Evolutionary conservation across 2,113 vertebrate species (phyloP), one percentile per base, ranked within the genome.

Genomic region (Tenrec ecaudatus): DNA sequence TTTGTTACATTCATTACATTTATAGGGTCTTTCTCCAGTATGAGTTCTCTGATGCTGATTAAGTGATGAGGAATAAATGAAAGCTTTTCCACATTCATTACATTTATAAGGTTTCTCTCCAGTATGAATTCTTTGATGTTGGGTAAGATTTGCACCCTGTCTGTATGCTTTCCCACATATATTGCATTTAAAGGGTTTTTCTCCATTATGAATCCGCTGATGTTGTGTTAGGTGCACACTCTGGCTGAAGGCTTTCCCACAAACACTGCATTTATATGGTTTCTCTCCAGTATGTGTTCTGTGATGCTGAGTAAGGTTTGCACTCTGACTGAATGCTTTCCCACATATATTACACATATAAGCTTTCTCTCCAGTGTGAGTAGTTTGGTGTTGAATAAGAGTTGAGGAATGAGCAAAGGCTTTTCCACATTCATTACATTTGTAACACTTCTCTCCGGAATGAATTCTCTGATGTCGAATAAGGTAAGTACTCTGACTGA

Each of bases 21-120:
- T 96, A 89, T 97, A 97, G 53, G 97, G 97, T 90, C 97, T 97
- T 91, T 97, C 97, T 58, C 97, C 97, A 64, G 97, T 97, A 88
- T 98, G 97, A 71, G 96, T 97, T 92, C 97, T 97, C 86, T 96
- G 96, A 69, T 98, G 97, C 3, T 97, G 96, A 73, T 97, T 97
- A 36, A 98, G 97, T 36, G 97, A 97, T 6, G 97, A 97, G 2
- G 96, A 97, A 38, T 97, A 97, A 86, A 97, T 97, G 69, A 98
- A 98, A 17, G 96, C 96, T 78, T 98, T 98, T 25, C 97, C 97
- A 85, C 97, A 98, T n/a, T 96, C 97, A 1, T 94, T 95, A 68
- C 97, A 98, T 25, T 97, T 97, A 81, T 97, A 98, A 23, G 97
- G 97, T 22, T 97, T 97, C 90, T 98, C 97, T 80, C 97, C 97